Percentiles rank a stretch among this genome's conserved stretches.
phyloP scores from a whole-genome alignment of 2,113 vertebrate species.

The Oncorhynchus keta region DNA sequence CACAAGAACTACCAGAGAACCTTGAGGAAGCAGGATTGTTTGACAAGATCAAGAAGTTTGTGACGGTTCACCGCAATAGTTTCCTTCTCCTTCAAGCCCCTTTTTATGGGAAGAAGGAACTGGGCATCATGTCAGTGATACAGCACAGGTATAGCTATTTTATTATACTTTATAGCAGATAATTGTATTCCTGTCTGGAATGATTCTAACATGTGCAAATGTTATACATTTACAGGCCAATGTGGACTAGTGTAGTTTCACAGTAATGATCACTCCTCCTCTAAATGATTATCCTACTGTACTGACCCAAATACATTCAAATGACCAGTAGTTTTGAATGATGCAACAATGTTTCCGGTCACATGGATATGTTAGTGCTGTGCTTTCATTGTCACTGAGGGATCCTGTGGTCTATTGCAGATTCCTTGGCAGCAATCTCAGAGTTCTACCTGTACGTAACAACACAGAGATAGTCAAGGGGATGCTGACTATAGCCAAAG shows the following conservation, averaged over 20 bases:
- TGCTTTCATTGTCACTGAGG: constrained; percentile 10
- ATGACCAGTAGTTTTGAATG: neutral
- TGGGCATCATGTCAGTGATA: constrained; percentile 78
- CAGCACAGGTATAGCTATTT: constrained; percentile 79
- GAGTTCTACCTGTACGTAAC: constrained; percentile 84
- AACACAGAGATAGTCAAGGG: constrained; percentile 77
- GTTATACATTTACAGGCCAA: too few species aligned
- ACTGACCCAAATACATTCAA: too few species aligned
- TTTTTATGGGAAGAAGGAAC: constrained; percentile 78
- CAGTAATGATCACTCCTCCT: too few species aligned
- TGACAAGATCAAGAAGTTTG: constrained; percentile 78
- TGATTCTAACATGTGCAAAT: too few species aligned
- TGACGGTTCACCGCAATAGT: constrained; percentile 85
- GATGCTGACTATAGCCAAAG: constrained; percentile 90
- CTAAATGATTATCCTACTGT: too few species aligned
- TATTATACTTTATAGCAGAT: neutral
- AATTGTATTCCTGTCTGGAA: neutral
- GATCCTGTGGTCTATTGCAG: constrained; percentile 58
- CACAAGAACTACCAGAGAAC: constrained; percentile 67
- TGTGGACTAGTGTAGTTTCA: too few species aligned
- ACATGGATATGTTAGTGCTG: constrained; percentile 6
- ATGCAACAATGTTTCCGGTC: neutral
- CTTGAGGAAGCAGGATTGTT: constrained; percentile 66
- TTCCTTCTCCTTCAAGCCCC: constrained; percentile 84
- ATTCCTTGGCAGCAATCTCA: constrained; percentile 86